Evolutionary conservation across 2,113 vertebrate genomes (phyloP), one percentile per base, ranked within the genome.

Genomic region (Phyllostomus discolor): DNA sequence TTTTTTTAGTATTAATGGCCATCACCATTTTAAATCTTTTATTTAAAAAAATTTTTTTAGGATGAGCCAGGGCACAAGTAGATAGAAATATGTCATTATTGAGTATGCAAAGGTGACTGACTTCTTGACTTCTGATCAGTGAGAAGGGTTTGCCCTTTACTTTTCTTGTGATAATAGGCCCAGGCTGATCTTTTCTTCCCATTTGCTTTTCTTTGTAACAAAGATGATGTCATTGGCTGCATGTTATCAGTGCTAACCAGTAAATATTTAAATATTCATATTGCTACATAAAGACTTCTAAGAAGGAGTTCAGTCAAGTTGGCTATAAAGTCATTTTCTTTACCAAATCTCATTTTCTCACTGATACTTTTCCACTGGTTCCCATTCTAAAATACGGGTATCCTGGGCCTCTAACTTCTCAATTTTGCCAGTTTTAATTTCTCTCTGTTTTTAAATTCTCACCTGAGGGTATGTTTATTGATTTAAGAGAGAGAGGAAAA

Each of bases 381-480:
- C 38, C 57, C 24, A 31, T 82, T 92, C 90, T 84, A 70, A 96
- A 97, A 83, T 95, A 81, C 88, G 59, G 26, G 19, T 95, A 43
- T 96, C 6, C 20, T 67, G 48, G 38, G 73, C 10, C 59, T 69
- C 54, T 59, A 24, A 4, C 38, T 69, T 92, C 80, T 76, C 70
- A 81, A 1, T 83, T 92, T 57, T 75, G 4, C 52, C 86, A 50
- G 5, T 78, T 62, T 78, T 78, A 52, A 52, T 78, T 81, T 89
- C 62, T 64, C 28, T 14, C 62, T 31, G 31, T 62, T 62, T 62
- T 62, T 62, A 11, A 62, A 64, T 64, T 31, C 62, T 64, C 24
- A 26, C 62, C 62, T 64, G 28, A 31, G 62, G 62, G 31, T 64
- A 14, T 64, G 28, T 64, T 14, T 31, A 14, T 64, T 64, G 62